These are phyloP conservation scores for Ascidia mentula DNA, from an alignment of 23 tunicate genomes.

Conservation along the genomic window DNA sequence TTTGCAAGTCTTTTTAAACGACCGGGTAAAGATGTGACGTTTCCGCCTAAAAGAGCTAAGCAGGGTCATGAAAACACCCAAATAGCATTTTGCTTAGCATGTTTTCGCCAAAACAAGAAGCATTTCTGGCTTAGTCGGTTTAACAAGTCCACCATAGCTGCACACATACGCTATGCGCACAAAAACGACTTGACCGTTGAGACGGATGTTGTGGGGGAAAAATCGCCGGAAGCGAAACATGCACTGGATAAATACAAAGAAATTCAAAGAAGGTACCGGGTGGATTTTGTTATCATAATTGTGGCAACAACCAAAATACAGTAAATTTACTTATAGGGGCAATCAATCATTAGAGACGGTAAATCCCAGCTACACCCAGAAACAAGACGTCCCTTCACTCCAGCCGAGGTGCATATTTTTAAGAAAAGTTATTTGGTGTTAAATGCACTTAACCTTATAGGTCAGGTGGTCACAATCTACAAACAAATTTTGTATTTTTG, in stretches of 20 bases:
- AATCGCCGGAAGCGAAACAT: background rate
- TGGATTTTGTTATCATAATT: too few species aligned
- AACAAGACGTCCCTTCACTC: too few species aligned
- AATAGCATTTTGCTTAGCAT: background rate
- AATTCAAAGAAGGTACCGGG: too few species aligned
- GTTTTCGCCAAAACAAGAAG: background rate
- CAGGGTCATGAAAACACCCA: constrained; percentile 8
- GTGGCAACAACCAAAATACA: too few species aligned
- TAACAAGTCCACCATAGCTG: background rate
- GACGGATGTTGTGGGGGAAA: background rate
- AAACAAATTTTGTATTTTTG: too few species aligned
- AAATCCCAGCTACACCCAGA: too few species aligned
- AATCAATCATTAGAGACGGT: too few species aligned
- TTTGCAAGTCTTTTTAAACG: constrained; percentile 3
- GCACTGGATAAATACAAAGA: background rate
- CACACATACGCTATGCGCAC: background rate
- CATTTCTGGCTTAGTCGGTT: background rate
- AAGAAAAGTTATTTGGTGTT: too few species aligned
- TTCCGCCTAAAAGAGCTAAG: constrained; percentile 8
- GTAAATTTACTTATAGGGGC: too few species aligned
- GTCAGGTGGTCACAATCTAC: too few species aligned
- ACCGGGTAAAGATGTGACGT: background rate
- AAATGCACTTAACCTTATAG: too few species aligned
- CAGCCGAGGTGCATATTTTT: too few species aligned
- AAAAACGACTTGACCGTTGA: background rate